phyloP scores from a whole-genome alignment of 2,113 vertebrate genomes.

The Narcine bancroftii region DNA sequence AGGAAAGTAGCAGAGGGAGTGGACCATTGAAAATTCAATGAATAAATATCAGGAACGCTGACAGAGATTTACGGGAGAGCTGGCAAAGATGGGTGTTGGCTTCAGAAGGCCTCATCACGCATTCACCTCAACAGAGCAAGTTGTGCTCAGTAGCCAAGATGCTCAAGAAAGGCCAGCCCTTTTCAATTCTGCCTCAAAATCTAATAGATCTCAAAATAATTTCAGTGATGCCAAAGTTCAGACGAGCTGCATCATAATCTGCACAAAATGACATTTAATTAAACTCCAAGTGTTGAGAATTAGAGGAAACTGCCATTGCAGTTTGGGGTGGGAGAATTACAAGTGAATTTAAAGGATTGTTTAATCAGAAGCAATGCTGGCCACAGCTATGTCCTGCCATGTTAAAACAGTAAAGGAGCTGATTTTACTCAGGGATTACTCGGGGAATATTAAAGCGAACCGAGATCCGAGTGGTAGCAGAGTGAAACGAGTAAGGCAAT shows the following conservation, averaged over 20 bases:
- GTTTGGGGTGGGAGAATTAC: no score
- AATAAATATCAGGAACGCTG: not conserved
- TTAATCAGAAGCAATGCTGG: not conserved
- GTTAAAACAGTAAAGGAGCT: not conserved
- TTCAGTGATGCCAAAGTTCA: not conserved
- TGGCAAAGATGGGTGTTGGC: not conserved
- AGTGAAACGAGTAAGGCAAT: not conserved
- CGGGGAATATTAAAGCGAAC: not conserved
- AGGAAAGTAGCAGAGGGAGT: no score
- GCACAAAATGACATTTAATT: constrained; percentile 34
- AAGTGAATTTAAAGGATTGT: not conserved
- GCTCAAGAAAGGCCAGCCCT: not conserved
- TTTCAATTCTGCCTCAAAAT: not conserved
- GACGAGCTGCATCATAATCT: not conserved
- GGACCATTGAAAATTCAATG: no score
- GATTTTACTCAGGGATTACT: not conserved
- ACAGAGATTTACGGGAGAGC: not conserved
- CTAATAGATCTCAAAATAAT: constrained; percentile 21
- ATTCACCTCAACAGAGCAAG: not conserved
- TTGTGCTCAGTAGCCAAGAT: not conserved
- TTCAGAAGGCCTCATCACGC: not conserved
- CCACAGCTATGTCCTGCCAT: not conserved
- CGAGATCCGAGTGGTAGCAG: not conserved
- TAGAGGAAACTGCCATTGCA: not conserved
- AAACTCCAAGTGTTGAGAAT: not conserved